Conservation (phyloP, 2,113 vertebrate genomes). For the Poecilia latipinna region DNA sequence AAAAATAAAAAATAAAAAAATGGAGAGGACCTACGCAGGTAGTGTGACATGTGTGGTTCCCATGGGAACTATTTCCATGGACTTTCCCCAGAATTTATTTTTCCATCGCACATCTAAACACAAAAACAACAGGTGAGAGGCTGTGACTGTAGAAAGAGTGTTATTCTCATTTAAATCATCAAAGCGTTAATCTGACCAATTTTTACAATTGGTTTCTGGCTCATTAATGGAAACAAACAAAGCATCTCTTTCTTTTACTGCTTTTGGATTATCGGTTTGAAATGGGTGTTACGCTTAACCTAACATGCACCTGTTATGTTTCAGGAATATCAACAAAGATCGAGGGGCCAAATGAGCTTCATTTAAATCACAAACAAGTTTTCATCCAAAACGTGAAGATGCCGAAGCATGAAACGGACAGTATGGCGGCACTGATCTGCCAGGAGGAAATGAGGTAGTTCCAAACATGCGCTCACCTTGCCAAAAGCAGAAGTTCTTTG, state of each 20-base stretch:
- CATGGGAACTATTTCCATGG: conserved; percentile 97
- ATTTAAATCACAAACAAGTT: neutral
- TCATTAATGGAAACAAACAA: neutral
- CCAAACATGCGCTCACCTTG: conserved; percentile 85
- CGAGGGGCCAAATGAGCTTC: neutral
- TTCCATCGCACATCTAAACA: conserved; percentile 94
- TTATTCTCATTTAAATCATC: neutral
- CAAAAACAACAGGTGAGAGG: neutral
- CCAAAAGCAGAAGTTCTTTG: conserved; percentile 98
- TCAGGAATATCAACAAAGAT: neutral
- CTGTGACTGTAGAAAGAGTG: neutral
- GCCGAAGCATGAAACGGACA: neutral
- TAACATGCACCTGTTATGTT: neutral
- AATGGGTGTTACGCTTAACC: neutral
- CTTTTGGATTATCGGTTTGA: neutral
- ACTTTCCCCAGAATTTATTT: conserved; percentile 99
- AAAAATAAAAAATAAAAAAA: too few species aligned
- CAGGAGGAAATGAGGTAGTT: neutral
- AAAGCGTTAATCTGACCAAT: too few species aligned
- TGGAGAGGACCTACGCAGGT: conserved; percentile 83
- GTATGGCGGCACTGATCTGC: neutral
- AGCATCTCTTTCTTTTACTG: neutral
- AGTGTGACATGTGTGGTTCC: conserved; percentile 94
- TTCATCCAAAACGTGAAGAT: neutral
- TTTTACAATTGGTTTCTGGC: too few species aligned